Evolutionary conservation across 2,113 vertebrate species (phyloP).

Genomic region (Phodopus roborovskii): DNA sequence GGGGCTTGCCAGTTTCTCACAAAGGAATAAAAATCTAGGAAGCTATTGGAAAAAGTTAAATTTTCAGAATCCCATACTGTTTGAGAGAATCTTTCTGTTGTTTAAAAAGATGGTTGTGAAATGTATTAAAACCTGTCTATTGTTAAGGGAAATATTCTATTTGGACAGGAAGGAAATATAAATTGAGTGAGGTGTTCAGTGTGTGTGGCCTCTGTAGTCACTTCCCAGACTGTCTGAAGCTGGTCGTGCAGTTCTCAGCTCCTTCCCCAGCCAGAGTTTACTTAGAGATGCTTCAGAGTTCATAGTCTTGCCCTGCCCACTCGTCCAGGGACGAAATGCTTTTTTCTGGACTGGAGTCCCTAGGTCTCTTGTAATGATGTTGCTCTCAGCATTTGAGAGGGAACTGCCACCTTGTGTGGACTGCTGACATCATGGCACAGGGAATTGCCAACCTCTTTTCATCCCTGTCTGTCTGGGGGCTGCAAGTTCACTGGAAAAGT

Average conservation of each 20-base stretch:
- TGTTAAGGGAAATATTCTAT: background rate
- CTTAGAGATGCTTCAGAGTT: slow-evolving; percentile 9
- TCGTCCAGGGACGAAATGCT: slow-evolving; percentile 6
- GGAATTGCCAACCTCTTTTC: background rate
- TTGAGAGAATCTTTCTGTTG: background rate
- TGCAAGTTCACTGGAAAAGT: background rate
- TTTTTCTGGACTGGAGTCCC: background rate
- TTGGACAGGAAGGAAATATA: background rate
- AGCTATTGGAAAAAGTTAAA: slow-evolving; percentile 29
- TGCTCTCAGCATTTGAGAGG: background rate
- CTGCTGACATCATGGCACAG: background rate
- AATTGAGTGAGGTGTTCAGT: background rate
- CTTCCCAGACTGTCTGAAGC: background rate
- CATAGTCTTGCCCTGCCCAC: background rate
- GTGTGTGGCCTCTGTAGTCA: background rate
- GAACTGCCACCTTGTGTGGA: background rate
- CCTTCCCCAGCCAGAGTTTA: background rate
- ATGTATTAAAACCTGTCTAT: background rate
- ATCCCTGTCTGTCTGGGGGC: background rate
- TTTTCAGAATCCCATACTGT: background rate
- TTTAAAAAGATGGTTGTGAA: slow-evolving; percentile 35
- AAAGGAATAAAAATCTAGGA: background rate
- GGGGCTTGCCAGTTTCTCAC: background rate
- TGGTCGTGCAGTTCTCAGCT: background rate
- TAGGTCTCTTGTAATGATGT: background rate